These are phyloP conservation scores for Oncopeltus fasciatus DNA, from an alignment of 1,140 invertebrate species.

Conservation along the genomic window DNA sequence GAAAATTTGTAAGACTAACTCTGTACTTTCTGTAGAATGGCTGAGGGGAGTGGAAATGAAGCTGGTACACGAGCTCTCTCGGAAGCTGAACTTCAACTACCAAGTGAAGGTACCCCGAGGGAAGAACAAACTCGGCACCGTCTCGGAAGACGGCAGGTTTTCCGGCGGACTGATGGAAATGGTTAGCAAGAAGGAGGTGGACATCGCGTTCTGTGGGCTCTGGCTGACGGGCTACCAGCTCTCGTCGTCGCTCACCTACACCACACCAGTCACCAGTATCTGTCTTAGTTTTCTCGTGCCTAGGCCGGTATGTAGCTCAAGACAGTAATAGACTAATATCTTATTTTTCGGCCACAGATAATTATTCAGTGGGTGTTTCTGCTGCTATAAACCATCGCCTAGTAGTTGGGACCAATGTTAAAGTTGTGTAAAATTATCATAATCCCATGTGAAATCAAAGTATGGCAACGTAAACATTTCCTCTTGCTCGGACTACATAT, in stretches of 20 bases:
- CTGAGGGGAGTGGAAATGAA: background rate
- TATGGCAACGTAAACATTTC: too few relatives aligned
- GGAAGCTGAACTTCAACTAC: background rate
- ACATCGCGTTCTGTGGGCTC: background rate
- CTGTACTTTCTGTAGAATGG: background rate
- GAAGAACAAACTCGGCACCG: background rate
- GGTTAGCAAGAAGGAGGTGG: background rate
- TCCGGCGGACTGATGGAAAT: background rate
- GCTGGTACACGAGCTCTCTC: background rate
- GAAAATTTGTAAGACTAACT: too few relatives aligned
- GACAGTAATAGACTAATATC: too few relatives aligned
- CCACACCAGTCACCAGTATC: background rate
- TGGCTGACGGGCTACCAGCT: background rate
- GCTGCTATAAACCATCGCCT: too few relatives aligned
- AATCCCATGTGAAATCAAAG: too few relatives aligned
- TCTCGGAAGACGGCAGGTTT: background rate
- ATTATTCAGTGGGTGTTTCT: too few relatives aligned
- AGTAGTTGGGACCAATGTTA: too few relatives aligned
- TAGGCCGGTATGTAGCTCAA: too few relatives aligned
- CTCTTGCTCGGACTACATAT: too few relatives aligned
- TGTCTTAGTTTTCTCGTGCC: background rate
- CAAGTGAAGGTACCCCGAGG: background rate
- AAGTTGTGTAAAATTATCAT: too few relatives aligned
- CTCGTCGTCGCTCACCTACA: background rate
- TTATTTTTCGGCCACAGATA: too few relatives aligned